A percentile compares a stretch with the other conserved stretches of the same genome.
phyloP scores from a whole-genome alignment of 1,140 invertebrate species.

The Diploscapter pachys region DNA sequence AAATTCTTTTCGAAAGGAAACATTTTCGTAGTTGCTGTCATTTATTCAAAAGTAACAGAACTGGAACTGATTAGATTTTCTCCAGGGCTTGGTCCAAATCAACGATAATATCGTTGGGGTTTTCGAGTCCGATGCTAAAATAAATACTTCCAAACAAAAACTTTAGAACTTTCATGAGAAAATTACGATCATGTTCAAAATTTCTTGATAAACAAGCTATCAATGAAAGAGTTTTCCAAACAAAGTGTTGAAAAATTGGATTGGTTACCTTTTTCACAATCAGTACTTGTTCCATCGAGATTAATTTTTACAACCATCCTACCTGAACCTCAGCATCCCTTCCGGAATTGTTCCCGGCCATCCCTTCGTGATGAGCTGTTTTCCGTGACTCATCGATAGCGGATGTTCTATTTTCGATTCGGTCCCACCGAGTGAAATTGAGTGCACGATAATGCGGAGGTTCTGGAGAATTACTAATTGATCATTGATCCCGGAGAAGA shows the following conservation, averaged over 20 bases:
- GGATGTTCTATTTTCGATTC: slow-evolving; percentile 20
- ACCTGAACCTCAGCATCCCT: slow-evolving; percentile 19
- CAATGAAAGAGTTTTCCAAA: no score
- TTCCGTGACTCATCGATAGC: slow-evolving; percentile 20
- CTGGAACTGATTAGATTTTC: no score
- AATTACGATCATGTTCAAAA: no score
- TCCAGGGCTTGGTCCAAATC: slow-evolving; percentile 6
- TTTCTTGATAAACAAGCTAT: no score
- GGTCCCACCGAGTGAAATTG: slow-evolving; percentile 14
- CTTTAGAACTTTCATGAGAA: background rate
- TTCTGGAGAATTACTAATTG: background rate
- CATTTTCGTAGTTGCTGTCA: no score
- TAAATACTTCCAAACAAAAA: background rate
- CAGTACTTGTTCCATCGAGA: no score
- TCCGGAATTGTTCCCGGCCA: background rate
- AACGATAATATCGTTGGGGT: slow-evolving; percentile 3
- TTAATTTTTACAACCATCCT: background rate
- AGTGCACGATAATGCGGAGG: slow-evolving; percentile 9
- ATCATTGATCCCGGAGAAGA: background rate
- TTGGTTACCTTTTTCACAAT: no score
- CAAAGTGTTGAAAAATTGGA: no score
- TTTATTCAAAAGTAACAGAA: no score
- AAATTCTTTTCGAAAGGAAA: no score
- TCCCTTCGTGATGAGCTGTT: slow-evolving; percentile 2
- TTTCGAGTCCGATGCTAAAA: slow-evolving; percentile 18